Percentiles rank a stretch among this genome's conserved stretches.
These are phyloP conservation scores for Hassar affinis DNA, from an alignment of 2,113 vertebrate genomes.

Conservation along the genomic window DNA sequence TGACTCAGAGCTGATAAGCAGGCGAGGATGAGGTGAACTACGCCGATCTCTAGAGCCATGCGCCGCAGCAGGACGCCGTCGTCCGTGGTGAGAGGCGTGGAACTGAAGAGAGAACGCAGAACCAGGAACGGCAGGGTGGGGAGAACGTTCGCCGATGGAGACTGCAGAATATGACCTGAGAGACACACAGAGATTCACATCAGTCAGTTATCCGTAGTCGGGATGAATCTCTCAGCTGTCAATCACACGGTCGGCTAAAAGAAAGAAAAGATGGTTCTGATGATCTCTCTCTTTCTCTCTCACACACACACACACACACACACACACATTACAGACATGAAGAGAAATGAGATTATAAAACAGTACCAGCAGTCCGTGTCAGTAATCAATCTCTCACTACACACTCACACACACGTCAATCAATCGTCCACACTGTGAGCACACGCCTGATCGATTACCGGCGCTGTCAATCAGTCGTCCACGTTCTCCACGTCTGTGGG, in stretches of 20 bases:
- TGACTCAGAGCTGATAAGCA: constrained; percentile 97
- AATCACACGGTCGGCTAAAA: background rate
- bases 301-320: background rate
- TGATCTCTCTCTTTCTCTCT: background rate
- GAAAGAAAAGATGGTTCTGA: background rate
- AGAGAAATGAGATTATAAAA: background rate
- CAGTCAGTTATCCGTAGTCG: background rate
- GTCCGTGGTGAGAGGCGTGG: constrained; percentile 90
- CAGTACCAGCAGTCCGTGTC: background rate
- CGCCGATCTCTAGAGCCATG: constrained; percentile 97
- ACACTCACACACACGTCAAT: background rate
- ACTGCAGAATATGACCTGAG: constrained; percentile 92
- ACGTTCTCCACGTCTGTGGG: background rate
- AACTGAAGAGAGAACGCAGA: constrained; percentile 87
- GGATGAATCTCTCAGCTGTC: background rate
- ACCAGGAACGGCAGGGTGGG: constrained; percentile 97
- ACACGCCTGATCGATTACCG: background rate
- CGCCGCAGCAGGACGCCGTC: constrained; percentile 91
- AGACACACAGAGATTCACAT: background rate
- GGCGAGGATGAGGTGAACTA: constrained; percentile 93
- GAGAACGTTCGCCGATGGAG: constrained; percentile 93
- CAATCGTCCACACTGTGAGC: background rate
- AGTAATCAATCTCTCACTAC: background rate
- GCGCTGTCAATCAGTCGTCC: background rate
- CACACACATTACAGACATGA: no score